phyloP scores from a whole-genome alignment of 2,797 vertebrate genomes.

The Aselliscus stoliczkanus region DNA sequence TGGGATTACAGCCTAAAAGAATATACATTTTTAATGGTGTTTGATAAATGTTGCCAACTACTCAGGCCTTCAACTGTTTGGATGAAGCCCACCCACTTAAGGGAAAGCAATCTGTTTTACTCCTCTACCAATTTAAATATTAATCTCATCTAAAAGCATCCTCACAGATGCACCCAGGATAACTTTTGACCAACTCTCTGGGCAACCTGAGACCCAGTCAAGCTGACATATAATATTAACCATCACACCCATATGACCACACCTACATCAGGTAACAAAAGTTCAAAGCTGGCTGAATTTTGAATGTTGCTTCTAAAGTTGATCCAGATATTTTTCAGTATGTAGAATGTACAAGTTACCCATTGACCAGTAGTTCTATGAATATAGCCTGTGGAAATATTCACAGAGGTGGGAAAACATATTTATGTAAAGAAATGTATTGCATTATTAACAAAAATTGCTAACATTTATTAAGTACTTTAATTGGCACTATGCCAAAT shows the following conservation, averaged over 20 bases:
- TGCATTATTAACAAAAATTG: slow-evolving; percentile 3
- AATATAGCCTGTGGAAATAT: background rate
- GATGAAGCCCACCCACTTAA: background rate
- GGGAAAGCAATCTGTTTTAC: background rate
- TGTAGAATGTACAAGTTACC: background rate
- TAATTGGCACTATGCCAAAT: background rate
- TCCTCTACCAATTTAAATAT: background rate
- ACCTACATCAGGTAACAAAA: background rate
- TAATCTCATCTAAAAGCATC: background rate
- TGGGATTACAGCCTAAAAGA: slow-evolving; percentile 17
- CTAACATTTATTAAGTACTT: background rate
- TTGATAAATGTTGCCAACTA: background rate
- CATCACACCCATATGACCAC: background rate
- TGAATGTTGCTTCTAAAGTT: background rate
- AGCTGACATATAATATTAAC: background rate
- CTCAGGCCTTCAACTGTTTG: background rate
- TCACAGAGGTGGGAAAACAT: background rate
- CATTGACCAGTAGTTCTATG: background rate
- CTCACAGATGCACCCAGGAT: background rate
- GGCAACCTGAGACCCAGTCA: background rate
- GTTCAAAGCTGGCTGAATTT: background rate
- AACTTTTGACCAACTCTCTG: background rate
- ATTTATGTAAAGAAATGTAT: background rate
- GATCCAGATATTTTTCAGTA: background rate
- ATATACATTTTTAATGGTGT: background rate